Evolutionary conservation across 2,797 vertebrate genomes (phyloP).

Genomic region (Pseudochaenichthys georgianus): DNA sequence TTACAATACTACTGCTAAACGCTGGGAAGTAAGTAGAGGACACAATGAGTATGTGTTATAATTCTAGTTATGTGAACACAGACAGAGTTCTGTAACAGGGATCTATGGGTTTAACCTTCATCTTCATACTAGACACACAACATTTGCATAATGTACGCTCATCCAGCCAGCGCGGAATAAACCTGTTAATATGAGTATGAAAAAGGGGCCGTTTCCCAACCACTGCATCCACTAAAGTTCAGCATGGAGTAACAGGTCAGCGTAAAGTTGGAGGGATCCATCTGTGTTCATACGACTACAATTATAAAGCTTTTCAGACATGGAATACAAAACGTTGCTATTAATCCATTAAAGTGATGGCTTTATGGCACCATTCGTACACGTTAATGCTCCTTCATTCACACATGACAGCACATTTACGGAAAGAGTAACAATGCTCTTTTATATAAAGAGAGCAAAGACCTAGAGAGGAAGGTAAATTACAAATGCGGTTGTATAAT

Average conservation of each 20-base stretch:
- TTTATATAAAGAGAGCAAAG: no score
- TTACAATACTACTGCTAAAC: constrained; percentile 40
- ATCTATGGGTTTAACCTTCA: constrained; percentile 41
- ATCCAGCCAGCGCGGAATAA: constrained; percentile 24
- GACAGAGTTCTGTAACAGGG: constrained; percentile 18
- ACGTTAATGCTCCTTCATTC: background rate
- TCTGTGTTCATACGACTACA: constrained; percentile 11
- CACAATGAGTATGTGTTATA: constrained; percentile 40
- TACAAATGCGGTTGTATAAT: no score
- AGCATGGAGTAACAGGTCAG: constrained; percentile 15
- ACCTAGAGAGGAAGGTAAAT: no score
- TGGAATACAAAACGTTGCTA: background rate
- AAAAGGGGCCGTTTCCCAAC: constrained; percentile 32
- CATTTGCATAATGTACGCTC: constrained; percentile 37
- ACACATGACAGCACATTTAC: no score
- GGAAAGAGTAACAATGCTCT: no score
- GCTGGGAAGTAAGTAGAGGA: constrained; percentile 34
- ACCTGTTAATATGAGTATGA: constrained; percentile 35
- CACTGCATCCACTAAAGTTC: constrained; percentile 21
- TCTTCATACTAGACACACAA: background rate
- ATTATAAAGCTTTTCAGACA: constrained; percentile 17
- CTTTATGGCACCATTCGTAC: constrained; percentile 1
- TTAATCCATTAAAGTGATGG: background rate
- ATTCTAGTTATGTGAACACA: constrained; percentile 34
- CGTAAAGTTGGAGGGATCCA: background rate